These are phyloP conservation scores for Drosophila micromelanica DNA, from an alignment of 1,140 invertebrate species.

Conservation along the genomic window DNA sequence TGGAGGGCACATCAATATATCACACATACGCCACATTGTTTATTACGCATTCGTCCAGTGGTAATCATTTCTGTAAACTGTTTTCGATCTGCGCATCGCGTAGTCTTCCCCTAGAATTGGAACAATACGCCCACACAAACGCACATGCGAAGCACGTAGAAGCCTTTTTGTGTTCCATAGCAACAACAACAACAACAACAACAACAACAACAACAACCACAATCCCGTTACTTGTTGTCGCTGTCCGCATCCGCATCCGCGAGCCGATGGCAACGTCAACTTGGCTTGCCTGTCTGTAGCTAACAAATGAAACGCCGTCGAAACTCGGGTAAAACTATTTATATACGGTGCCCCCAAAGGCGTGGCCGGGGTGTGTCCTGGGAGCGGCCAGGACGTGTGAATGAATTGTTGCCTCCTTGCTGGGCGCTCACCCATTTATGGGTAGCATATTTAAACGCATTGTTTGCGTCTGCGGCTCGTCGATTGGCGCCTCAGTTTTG, in stretches of 20 bases:
- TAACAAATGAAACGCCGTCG: conserved; percentile 61
- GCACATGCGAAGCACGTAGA: conserved; percentile 46
- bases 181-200: conserved; percentile 16
- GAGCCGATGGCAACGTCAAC: conserved; percentile 32
- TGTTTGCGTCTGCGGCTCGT: conserved; percentile 53
- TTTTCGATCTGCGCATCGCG: conserved; percentile 66
- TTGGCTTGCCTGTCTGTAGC: conserved; percentile 70
- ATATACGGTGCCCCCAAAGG: conserved; percentile 50
- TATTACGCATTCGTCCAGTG: conserved; percentile 74
- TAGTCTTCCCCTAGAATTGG: conserved; percentile 14
- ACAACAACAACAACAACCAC: conserved; percentile 37
- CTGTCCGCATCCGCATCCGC: conserved; percentile 1
- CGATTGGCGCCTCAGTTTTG: conserved; percentile 48
- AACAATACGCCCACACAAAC: conserved; percentile 2
- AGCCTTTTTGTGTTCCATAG: conserved; percentile 41
- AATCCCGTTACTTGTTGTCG: conserved; percentile 3
- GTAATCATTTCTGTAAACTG: conserved; percentile 79
- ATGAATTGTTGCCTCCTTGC: conserved; percentile 24
- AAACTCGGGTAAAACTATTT: conserved; percentile 61
- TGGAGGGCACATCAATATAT: conserved; percentile 33
- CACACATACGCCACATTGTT: conserved; percentile 71
- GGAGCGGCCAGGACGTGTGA: conserved; percentile 31
- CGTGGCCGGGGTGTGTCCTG: conserved; percentile 14
- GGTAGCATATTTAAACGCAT: conserved; percentile 54
- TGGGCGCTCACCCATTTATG: conserved; percentile 34